Evolutionary conservation across 1,140 invertebrate genomes (phyloP).

Genomic region (Neodiprion pinetum): DNA sequence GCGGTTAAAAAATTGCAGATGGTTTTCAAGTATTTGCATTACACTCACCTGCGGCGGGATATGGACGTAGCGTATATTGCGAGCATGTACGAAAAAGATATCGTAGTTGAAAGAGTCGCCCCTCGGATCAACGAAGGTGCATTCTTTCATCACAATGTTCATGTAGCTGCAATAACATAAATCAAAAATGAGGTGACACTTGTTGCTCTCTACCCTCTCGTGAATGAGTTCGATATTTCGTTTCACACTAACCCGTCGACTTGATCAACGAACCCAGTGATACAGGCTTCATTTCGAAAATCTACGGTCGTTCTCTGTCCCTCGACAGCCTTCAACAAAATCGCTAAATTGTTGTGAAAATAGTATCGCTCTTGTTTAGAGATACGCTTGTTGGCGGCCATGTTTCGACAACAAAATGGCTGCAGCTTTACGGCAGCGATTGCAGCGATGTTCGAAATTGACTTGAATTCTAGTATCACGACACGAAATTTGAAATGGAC

Average conservation of each 20-base stretch:
- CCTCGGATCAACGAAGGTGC: slow-evolving; percentile 65
- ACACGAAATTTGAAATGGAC: too few relatives aligned
- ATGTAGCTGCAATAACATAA: slow-evolving; percentile 65
- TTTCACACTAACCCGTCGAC: slow-evolving; percentile 66
- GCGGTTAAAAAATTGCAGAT: too few relatives aligned
- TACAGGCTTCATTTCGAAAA: slow-evolving; percentile 68
- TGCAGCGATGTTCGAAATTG: too few relatives aligned
- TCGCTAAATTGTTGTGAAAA: slow-evolving; percentile 65
- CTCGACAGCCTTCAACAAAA: slow-evolving; percentile 69
- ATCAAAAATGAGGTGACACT: slow-evolving; percentile 23
- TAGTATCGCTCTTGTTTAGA: slow-evolving; percentile 58
- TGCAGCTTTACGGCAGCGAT: too few relatives aligned
- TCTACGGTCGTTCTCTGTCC: slow-evolving; percentile 72
- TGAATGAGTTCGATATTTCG: slow-evolving; percentile 14
- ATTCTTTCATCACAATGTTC: slow-evolving; percentile 71
- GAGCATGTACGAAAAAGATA: slow-evolving; percentile 68
- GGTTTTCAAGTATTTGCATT: too few relatives aligned
- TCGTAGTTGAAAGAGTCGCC: slow-evolving; percentile 59
- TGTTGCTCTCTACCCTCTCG: neutral
- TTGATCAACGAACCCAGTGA: slow-evolving; percentile 64
- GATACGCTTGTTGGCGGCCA: neutral
- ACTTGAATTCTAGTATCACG: too few relatives aligned
- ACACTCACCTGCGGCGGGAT: slow-evolving; percentile 68
- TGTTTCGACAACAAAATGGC: neutral
- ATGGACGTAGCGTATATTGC: slow-evolving; percentile 72